Percentiles rank a stretch among this genome's conserved stretches.
phyloP scores from a whole-genome alignment of 1,140 invertebrate genomes.

The Drosophila guanche region DNA sequence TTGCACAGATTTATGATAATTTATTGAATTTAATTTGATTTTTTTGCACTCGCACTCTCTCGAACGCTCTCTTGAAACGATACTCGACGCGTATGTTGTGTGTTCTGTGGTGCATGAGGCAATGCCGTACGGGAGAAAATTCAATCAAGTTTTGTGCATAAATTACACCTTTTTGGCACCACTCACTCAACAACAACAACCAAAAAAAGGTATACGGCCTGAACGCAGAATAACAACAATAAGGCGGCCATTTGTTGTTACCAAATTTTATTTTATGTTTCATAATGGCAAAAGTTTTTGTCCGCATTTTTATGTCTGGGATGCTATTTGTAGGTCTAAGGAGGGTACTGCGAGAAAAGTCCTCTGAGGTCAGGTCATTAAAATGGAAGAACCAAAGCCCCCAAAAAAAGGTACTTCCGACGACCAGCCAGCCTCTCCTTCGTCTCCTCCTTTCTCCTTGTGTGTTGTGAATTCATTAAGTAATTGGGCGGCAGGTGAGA shows the following conservation, averaged over 20 bases:
- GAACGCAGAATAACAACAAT: constrained; percentile 27
- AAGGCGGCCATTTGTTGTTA: constrained; percentile 44
- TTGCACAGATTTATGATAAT: constrained; percentile 75
- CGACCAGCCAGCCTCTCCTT: too few species aligned
- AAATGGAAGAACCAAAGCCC: constrained; percentile 36
- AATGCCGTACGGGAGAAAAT: constrained; percentile 60
- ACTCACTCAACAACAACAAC: constrained; percentile 10
- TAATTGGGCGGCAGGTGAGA: constrained; percentile 59
- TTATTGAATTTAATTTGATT: constrained; percentile 78
- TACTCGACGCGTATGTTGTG: constrained; percentile 20
- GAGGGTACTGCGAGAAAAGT: constrained; percentile 16
- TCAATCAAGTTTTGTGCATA: constrained; percentile 73
- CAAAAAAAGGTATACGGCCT: constrained; percentile 17
- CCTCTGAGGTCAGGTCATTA: constrained; percentile 43
- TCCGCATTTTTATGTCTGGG: constrained; percentile 51
- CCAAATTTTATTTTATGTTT: constrained; percentile 55
- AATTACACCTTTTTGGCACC: constrained; percentile 57
- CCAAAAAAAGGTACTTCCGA: constrained; percentile 36
- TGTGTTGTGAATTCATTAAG: constrained; percentile 68
- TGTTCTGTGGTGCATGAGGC: constrained; percentile 21
- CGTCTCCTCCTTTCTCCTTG: constrained; percentile 11
- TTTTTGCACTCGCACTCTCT: constrained; percentile 21
- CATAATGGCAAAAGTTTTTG: constrained; percentile 75
- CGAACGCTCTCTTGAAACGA: constrained; percentile 17
- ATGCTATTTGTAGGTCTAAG: constrained; percentile 40